phyloP scores from a whole-genome alignment of 2,797 vertebrate genomes.

The Calcarius lapponicus region DNA sequence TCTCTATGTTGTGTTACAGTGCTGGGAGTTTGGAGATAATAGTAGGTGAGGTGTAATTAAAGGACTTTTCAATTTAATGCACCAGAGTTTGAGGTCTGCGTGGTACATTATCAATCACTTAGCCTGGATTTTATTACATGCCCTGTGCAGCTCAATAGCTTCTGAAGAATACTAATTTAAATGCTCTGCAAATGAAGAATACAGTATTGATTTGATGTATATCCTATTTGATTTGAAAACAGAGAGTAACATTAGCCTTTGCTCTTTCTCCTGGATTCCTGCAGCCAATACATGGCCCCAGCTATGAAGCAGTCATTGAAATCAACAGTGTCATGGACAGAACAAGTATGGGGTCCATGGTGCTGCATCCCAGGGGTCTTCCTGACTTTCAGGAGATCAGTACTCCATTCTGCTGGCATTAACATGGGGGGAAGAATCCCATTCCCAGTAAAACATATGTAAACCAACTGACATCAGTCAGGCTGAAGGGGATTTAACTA shows the following conservation, averaged over 20 bases:
- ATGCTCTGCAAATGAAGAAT: not conserved
- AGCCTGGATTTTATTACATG: not conserved
- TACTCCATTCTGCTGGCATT: not conserved
- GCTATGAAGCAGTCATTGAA: not conserved
- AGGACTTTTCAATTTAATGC: not conserved
- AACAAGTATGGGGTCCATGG: not conserved
- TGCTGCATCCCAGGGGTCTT: not conserved
- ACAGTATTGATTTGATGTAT: not conserved
- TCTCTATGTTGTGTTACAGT: not conserved
- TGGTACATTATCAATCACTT: not conserved
- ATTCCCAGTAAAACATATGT: not conserved
- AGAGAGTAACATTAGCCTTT: not conserved
- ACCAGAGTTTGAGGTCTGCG: not conserved
- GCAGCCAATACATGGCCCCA: not conserved
- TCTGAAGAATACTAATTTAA: slow-evolving; percentile 11
- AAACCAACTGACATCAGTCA: not conserved
- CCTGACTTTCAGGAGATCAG: not conserved
- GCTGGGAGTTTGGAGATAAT: not conserved
- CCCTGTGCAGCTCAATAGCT: not conserved
- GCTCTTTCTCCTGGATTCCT: not conserved
- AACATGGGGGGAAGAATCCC: not conserved
- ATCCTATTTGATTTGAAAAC: not conserved
- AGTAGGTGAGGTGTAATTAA: not conserved
- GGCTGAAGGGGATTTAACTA: not conserved
- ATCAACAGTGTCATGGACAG: not conserved